Evolutionary conservation across 2,888 invertebrate species (phyloP).

Genomic region (Dascillus cervinus): DNA sequence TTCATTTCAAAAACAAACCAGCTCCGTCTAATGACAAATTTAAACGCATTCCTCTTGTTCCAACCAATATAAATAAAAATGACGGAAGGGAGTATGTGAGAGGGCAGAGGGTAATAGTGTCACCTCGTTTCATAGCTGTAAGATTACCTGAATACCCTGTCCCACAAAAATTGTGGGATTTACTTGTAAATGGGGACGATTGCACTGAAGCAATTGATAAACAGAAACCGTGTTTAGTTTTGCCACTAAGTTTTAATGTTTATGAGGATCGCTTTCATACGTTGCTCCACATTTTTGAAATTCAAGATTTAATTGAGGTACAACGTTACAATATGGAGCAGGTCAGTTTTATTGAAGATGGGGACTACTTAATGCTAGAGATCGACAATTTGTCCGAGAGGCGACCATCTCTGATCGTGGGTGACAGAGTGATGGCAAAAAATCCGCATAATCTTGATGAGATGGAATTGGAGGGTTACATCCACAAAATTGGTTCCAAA

Average conservation of each 20-base stretch:
- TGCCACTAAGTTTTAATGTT: constrained; percentile 47
- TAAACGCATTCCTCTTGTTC: too few relatives aligned
- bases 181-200: constrained; percentile 34
- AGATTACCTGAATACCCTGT: constrained; percentile 44
- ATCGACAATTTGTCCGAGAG: too few relatives aligned
- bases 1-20: too few relatives aligned
- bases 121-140: constrained; percentile 54
- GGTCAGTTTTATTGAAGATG: constrained; percentile 53
- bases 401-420: constrained; percentile 75
- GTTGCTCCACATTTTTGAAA: constrained; percentile 75
- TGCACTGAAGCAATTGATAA: constrained; percentile 29
- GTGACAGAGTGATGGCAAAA: too few relatives aligned
- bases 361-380: constrained; percentile 66
- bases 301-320: too few relatives aligned
- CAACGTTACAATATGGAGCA: too few relatives aligned
- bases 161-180: too few relatives aligned
- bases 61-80: too few relatives aligned
- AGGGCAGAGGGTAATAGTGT: constrained; percentile 47
- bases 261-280: constrained; percentile 66
- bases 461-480: too few relatives aligned
- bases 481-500: too few relatives aligned
- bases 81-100: constrained; percentile 30
- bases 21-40: too few relatives aligned
- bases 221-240: constrained; percentile 47
- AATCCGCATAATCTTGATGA: too few relatives aligned